phyloP scores from a whole-genome alignment of 1,140 invertebrate species.

The Aricia agestis region DNA sequence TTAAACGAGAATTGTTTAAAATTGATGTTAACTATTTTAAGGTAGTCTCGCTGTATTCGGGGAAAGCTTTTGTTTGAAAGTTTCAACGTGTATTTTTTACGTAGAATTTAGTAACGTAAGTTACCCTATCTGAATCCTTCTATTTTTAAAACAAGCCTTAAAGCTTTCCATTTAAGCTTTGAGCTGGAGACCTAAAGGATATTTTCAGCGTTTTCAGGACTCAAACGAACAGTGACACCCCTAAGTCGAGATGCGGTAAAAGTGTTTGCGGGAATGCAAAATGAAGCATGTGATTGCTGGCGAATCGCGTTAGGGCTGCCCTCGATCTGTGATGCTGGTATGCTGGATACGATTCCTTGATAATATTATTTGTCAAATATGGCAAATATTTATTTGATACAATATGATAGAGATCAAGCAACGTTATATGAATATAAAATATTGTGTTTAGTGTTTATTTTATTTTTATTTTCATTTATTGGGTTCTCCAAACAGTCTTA shows the following conservation, averaged over 20 bases:
- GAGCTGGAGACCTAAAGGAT: neutral
- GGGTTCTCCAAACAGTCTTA: too few species aligned
- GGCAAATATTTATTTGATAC: neutral
- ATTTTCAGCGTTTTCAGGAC: neutral
- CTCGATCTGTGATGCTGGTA: conserved; percentile 21
- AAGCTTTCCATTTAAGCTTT: neutral
- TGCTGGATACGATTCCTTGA: conserved; percentile 26
- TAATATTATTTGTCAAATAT: neutral
- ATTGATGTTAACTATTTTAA: neutral
- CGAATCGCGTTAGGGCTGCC: conserved; percentile 53
- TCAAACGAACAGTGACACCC: neutral
- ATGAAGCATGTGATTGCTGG: conserved; percentile 66
- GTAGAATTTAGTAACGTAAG: too few species aligned
- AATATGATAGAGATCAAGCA: neutral
- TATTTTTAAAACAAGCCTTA: neutral
- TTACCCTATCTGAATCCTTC: too few species aligned
- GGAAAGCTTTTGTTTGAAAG: neutral
- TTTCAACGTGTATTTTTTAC: neutral
- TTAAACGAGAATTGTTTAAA: neutral
- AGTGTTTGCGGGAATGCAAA: conserved; percentile 60
- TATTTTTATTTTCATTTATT: too few species aligned
- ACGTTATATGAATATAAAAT: neutral
- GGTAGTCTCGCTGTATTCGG: neutral
- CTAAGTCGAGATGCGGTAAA: conserved; percentile 37
- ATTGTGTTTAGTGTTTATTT: neutral